Evolutionary conservation across 2,888 invertebrate species (phyloP).

Genomic region (Noctua janthe): DNA sequence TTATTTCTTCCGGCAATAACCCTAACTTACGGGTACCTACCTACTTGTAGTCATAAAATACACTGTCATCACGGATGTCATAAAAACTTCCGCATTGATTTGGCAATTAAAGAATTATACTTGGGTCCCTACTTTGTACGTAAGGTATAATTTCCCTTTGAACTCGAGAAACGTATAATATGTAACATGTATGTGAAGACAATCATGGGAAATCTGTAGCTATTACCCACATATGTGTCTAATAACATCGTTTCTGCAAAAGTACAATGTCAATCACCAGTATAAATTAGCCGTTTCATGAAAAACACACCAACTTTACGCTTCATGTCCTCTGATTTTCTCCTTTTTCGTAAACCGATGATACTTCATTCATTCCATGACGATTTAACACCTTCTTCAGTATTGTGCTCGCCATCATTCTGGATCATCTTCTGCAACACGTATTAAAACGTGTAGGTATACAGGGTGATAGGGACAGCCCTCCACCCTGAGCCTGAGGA

Average conservation of each 20-base stretch:
- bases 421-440: neutral
- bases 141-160: conserved; percentile 21
- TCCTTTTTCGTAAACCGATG: neutral
- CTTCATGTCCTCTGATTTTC: neutral
- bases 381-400: neutral
- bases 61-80: conserved; percentile 33
- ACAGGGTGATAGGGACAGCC: no score
- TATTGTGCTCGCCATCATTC: neutral
- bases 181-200: neutral
- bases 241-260: conserved; percentile 1
- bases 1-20: conserved; percentile 29
- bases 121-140: neutral
- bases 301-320: neutral
- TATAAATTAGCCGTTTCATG: neutral
- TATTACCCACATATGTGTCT: neutral
- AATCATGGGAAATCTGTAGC: conserved; percentile 27
- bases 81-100: conserved; percentile 48
- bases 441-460: neutral
- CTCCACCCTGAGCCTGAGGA: no score
- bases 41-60: conserved; percentile 37
- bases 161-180: conserved; percentile 2
- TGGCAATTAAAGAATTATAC: conserved; percentile 44
- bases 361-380: neutral
- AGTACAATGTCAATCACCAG: neutral
- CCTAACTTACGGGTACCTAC: conserved; percentile 20